Percentiles rank a stretch among this genome's conserved stretches.
These are phyloP conservation scores for Chrysaora quinquecirrha DNA, from an alignment of 30 jellyfish, hydroid and myxozoan species.

Conservation along the genomic window DNA sequence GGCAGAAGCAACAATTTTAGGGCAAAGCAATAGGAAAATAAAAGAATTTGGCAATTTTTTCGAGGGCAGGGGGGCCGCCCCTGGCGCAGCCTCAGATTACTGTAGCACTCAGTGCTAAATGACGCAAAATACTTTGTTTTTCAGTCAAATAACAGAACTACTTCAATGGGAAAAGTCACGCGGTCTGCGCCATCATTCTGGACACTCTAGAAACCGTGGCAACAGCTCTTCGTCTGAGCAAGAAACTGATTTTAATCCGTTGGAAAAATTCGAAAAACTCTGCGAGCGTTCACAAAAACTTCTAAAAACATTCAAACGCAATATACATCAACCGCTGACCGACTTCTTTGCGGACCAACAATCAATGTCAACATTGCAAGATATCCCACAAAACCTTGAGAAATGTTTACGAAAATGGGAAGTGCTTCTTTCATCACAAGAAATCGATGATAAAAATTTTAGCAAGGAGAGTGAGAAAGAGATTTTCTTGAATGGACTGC, in stretches of 20 bases:
- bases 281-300: slow-evolving; percentile 77
- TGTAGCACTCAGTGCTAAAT: too few species aligned
- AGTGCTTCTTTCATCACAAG: slow-evolving; percentile 30
- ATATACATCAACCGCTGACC: slow-evolving; percentile 83
- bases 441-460: slow-evolving; percentile 66
- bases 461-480: slow-evolving; percentile 83
- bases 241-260: slow-evolving; percentile 58
- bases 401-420: slow-evolving; percentile 86
- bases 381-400: slow-evolving; percentile 60
- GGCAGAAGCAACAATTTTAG: too few species aligned
- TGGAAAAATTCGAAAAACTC: slow-evolving; percentile 76
- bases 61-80: too few species aligned
- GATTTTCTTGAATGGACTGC: slow-evolving; percentile 50
- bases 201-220: slow-evolving; percentile 52
- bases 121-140: too few species aligned
- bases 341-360: slow-evolving; percentile 66
- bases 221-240: slow-evolving; percentile 63
- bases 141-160: slow-evolving; percentile 60
- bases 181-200: slow-evolving; percentile 70
- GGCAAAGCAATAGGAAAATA: too few species aligned
- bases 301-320: slow-evolving; percentile 64
- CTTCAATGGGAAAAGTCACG: slow-evolving; percentile 74
- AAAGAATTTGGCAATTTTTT: too few species aligned
- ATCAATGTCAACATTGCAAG: slow-evolving; percentile 43
- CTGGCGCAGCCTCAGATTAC: too few species aligned